A percentile compares a stretch with the other conserved stretches of the same genome.
These are phyloP conservation scores for Pandemis cinnamomeana DNA, from an alignment of 2,888 invertebrate species.

Conservation along the genomic window DNA sequence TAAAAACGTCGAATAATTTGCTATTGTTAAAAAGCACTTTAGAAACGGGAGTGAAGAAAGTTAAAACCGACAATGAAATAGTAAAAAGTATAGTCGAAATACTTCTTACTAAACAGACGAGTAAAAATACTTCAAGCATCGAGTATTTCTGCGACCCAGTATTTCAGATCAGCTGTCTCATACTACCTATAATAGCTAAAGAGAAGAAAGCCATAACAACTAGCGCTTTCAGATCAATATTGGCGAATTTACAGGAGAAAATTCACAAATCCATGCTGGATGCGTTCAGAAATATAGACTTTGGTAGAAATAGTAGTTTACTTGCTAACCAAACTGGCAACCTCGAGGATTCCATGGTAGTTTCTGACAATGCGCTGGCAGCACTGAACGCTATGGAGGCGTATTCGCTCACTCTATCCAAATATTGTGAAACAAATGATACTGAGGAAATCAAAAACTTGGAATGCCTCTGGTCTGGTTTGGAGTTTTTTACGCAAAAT, in stretches of 20 bases:
- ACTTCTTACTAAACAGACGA: constrained; percentile 60
- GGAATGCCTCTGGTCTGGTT: constrained; percentile 68
- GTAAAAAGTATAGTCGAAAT: constrained; percentile 69
- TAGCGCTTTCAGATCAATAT: constrained; percentile 69
- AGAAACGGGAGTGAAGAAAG: constrained; percentile 74
- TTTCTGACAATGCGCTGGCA: constrained; percentile 62
- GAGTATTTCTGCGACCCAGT: constrained; percentile 68
- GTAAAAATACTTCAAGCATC: constrained; percentile 54
- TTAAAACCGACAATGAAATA: constrained; percentile 68
- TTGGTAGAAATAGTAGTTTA: constrained; percentile 54
- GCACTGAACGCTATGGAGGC: constrained; percentile 75
- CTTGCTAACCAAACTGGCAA: constrained; percentile 51
- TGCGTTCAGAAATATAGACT: constrained; percentile 70
- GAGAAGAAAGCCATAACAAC: constrained; percentile 72
- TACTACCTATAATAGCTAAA: constrained; percentile 73
- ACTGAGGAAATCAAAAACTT: constrained; percentile 67
- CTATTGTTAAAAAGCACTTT: constrained; percentile 66
- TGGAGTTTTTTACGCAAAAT: constrained; percentile 70
- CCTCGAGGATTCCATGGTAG: constrained; percentile 61
- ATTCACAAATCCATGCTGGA: constrained; percentile 67
- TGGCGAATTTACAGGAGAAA: constrained; percentile 75
- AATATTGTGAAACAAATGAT: constrained; percentile 72
- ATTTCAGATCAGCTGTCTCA: constrained; percentile 74
- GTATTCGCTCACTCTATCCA: constrained; percentile 71
- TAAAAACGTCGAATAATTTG: constrained; percentile 65